Evolutionary conservation across 1,140 invertebrate species (phyloP).

Genomic region (Drosophila gunungcola): DNA sequence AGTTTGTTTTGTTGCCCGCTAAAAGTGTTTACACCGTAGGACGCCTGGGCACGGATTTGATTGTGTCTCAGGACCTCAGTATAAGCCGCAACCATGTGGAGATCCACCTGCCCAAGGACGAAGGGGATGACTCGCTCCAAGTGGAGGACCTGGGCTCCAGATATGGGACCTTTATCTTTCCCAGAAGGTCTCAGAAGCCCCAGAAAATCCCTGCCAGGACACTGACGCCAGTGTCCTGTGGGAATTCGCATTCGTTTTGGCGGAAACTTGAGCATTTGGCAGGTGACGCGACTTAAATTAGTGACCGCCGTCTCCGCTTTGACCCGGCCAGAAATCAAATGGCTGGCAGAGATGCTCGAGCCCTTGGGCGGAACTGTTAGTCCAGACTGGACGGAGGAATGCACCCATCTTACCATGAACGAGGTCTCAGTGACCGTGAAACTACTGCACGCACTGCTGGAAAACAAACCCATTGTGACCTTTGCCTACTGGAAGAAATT

Average conservation of each 20-base stretch:
- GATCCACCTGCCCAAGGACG: constrained; percentile 74
- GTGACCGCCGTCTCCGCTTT: constrained; percentile 85
- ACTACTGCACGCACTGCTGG: constrained; percentile 88
- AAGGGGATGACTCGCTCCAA: not conserved
- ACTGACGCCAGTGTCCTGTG: constrained; percentile 67
- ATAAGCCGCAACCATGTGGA: constrained; percentile 86
- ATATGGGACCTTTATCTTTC: constrained; percentile 86
- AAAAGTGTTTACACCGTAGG: constrained; percentile 67
- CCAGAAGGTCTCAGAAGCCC: constrained; percentile 47
- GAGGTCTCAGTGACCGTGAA: constrained; percentile 89
- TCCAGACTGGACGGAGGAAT: constrained; percentile 84
- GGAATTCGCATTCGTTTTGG: constrained; percentile 86
- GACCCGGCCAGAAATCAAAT: constrained; percentile 78
- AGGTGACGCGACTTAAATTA: constrained; percentile 79
- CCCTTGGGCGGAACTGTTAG: constrained; percentile 80
- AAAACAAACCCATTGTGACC: constrained; percentile 88
- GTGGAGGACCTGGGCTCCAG: constrained; percentile 86
- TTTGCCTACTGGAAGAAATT: constrained; percentile 87
- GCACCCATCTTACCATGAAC: constrained; percentile 88
- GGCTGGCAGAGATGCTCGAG: constrained; percentile 76
- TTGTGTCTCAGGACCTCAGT: constrained; percentile 85
- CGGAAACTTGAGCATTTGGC: constrained; percentile 85
- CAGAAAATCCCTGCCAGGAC: constrained; percentile 40
- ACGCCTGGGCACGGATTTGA: constrained; percentile 79
- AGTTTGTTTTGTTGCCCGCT: constrained; percentile 51